Base-by-base conservation (phyloP, 1,140 invertebrate genomes). In the Hylaeus anthracinus region DNA sequence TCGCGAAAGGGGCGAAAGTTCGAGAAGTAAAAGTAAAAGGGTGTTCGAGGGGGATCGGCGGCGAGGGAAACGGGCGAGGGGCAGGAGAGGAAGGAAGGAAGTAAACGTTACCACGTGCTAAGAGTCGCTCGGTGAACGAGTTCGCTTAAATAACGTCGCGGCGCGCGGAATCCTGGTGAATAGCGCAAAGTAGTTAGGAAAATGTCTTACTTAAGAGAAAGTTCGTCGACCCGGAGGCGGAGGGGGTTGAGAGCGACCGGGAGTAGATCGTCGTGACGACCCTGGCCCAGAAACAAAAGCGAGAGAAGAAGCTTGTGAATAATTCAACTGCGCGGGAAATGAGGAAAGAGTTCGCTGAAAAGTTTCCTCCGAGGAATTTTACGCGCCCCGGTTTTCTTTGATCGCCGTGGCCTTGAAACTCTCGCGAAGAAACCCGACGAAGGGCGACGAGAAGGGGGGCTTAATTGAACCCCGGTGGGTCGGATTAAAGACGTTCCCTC, bases 281-380 rank as follows among this genome's bases (percentile, higher is more conserved):
- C 92, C 90, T 93, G 92, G 92, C 92, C 92, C 91, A 93, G 92
- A 93, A 93, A 93, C 92, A 93, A 92, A 92, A 91, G 91, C 90
- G 89, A 92, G 89, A 92, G 89, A 92, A 91, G 90, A 91, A 90
- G 90, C 90, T 92, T 89, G 91, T 93, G 92, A 93, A 93, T 93
- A 93, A 93, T 93, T 93, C 92, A 93, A 91, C 91, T 90, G 90
- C 84, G 91, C 88, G 88, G 87, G 90, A 92, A 92, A 92, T 92
- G 91, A 93, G 91, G 88, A 93, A 93, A 92, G 92, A 93, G 92
- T 93, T 92, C 88, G 82, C 55, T 74, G 84, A 85, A 91, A 93
- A 93, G 90, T 93, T 93, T 91, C 87, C 87, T 81, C 26, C 87
- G 82, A 91, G 90, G 91, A 91, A 93, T 92, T 92, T 93, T 91